Evolutionary conservation across 2,888 invertebrate species (phyloP).

Genomic region (Arge pagana): DNA sequence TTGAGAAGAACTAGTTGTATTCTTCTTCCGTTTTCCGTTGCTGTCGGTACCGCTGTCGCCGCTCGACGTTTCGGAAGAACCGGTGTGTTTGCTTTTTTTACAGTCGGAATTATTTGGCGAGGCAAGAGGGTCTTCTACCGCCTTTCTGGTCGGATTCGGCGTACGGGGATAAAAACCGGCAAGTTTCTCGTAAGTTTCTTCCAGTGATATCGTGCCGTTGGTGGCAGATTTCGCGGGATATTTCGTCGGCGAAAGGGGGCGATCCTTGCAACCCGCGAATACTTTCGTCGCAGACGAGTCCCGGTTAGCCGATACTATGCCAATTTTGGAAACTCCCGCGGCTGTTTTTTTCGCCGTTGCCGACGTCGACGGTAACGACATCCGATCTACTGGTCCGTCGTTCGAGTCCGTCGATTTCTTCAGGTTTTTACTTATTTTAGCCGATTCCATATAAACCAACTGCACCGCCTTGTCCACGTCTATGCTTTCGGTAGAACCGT

Average conservation of each 20-base stretch:
- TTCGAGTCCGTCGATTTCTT: neutral
- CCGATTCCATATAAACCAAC: neutral
- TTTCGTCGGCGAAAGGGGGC: neutral
- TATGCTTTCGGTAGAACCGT: constrained; percentile 3
- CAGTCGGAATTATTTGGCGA: neutral
- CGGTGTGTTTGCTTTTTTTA: neutral
- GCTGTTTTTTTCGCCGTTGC: no score
- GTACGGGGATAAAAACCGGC: constrained; percentile 1
- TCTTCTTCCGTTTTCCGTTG: neutral
- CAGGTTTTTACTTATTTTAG: neutral
- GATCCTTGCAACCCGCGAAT: neutral
- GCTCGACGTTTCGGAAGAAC: constrained; percentile 1
- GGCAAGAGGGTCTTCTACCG: no score
- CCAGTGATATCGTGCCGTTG: neutral
- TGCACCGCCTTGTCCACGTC: constrained; percentile 9
- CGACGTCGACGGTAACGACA: neutral
- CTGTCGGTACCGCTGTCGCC: neutral
- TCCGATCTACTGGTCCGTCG: neutral
- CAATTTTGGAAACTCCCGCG: no score
- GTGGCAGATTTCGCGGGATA: no score
- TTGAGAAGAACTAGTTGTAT: neutral
- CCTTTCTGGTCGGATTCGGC: no score
- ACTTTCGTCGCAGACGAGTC: neutral
- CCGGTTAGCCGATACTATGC: no score
- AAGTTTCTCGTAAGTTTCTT: constrained; percentile 3